A percentile compares a stretch with the other conserved stretches of the same genome.
phyloP scores from a whole-genome alignment of 2,113 vertebrate genomes.

The Scartelaos histophorus region DNA sequence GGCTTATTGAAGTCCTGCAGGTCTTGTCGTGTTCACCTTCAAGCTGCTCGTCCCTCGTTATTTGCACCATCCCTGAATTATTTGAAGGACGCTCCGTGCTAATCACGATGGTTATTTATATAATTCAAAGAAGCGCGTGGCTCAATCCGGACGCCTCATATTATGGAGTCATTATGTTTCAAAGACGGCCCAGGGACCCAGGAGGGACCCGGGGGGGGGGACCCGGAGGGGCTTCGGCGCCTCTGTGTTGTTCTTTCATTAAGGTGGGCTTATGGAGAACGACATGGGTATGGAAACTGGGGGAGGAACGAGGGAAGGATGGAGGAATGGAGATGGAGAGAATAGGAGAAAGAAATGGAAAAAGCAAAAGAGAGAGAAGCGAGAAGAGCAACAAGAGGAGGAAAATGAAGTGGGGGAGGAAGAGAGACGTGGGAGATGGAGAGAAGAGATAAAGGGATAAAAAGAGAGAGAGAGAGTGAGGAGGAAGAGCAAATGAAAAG shows the following conservation, averaged over 20 bases:
- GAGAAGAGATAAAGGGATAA: too few relatives aligned
- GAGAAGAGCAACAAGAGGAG: too few relatives aligned
- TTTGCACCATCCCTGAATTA: not conserved
- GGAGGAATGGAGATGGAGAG: too few relatives aligned
- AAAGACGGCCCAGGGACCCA: constrained; percentile 29
- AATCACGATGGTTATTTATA: not conserved
- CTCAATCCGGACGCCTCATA: not conserved
- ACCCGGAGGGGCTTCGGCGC: constrained; percentile 36
- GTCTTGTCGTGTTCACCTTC: not conserved
- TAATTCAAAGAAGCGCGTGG: not conserved
- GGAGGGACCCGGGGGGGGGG: too few relatives aligned
- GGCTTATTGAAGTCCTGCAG: too few relatives aligned
- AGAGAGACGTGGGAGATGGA: too few relatives aligned
- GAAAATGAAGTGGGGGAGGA: too few relatives aligned
- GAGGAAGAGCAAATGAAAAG: too few relatives aligned
- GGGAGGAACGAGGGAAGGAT: too few relatives aligned
- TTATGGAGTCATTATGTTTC: constrained; percentile 9
- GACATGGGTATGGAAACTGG: constrained; percentile 55
- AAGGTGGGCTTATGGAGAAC: constrained; percentile 55
- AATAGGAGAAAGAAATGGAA: too few relatives aligned
- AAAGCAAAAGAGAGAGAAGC: too few relatives aligned
- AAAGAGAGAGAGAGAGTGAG: too few relatives aligned
- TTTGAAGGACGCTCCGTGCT: not conserved
- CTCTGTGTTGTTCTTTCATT: constrained; percentile 69
- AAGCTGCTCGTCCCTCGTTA: not conserved